A percentile compares a stretch with the other conserved stretches of the same genome.
phyloP scores from a whole-genome alignment of 1,140 invertebrate species.

The Linepithema humile region DNA sequence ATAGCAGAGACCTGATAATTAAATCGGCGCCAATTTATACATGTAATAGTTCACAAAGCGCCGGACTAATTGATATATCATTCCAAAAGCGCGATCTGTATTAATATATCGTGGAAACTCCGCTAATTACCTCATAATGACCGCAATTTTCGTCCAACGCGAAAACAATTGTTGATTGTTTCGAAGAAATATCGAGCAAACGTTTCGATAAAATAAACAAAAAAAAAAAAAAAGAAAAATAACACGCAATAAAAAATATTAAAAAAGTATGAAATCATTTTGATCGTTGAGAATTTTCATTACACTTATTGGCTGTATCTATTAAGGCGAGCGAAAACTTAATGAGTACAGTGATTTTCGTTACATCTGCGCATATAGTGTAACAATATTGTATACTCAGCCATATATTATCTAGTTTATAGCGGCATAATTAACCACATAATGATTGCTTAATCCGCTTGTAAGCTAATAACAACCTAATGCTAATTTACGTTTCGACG shows the following conservation, averaged over 20 bases:
- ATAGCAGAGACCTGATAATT: slow-evolving; percentile 47
- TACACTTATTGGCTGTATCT: background rate
- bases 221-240: background rate
- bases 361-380: background rate
- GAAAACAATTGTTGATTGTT: background rate
- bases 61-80: slow-evolving; percentile 20
- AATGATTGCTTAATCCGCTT: slow-evolving; percentile 36
- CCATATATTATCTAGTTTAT: slow-evolving; percentile 20
- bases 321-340: background rate
- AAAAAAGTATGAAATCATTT: background rate
- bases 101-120: slow-evolving; percentile 12
- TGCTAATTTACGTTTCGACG: slow-evolving; percentile 28
- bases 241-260: background rate
- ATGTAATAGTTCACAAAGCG: slow-evolving; percentile 1
- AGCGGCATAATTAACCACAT: slow-evolving; percentile 14
- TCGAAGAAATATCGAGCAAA: background rate
- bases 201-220: background rate
- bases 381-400: background rate
- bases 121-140: slow-evolving; percentile 34
- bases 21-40: slow-evolving; percentile 51
- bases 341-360: background rate
- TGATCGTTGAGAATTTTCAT: background rate
- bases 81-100: slow-evolving; percentile 17
- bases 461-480: slow-evolving; percentile 22
- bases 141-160: slow-evolving; percentile 4